These are phyloP conservation scores for Pemphredon lugubris DNA, from an alignment of 2,888 invertebrate genomes.

Conservation along the genomic window DNA sequence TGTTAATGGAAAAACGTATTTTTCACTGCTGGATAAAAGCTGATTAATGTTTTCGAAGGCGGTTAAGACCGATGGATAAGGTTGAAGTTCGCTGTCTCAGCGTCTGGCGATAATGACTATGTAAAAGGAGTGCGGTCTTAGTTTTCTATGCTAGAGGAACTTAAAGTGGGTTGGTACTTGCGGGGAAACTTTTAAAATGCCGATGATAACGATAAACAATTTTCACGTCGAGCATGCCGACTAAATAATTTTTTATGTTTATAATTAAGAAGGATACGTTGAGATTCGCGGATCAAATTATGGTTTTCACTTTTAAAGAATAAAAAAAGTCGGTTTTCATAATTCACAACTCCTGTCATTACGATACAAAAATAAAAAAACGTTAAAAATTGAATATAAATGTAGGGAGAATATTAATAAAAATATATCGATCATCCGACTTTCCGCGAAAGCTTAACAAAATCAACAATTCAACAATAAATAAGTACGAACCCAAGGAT, in stretches of 20 bases:
- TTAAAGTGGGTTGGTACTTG: conserved; percentile 17
- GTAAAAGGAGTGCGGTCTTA: conserved; percentile 25
- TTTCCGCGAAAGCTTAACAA: neutral
- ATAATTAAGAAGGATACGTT: no score
- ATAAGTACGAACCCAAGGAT: no score
- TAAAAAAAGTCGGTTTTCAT: no score
- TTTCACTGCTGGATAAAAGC: conserved; percentile 13
- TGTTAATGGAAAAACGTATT: conserved; percentile 8
- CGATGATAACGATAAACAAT: conserved; percentile 1
- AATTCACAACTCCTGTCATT: no score
- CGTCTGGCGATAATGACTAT: conserved; percentile 37
- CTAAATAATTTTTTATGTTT: neutral
- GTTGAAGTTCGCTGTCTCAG: conserved; percentile 28
- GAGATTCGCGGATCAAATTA: no score
- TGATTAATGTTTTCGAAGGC: conserved; percentile 42
- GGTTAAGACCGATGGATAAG: conserved; percentile 36
- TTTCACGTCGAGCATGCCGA: neutral
- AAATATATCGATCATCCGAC: neutral
- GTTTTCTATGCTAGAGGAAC: conserved; percentile 28
- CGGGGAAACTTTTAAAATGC: conserved; percentile 28
- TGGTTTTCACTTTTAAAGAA: no score
- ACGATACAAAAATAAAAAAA: no score
- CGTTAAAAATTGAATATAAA: neutral
- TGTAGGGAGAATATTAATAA: neutral
- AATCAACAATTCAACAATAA: neutral